phyloP scores from a whole-genome alignment of 2,113 vertebrate species.

The Rhynchomys soricoides region DNA sequence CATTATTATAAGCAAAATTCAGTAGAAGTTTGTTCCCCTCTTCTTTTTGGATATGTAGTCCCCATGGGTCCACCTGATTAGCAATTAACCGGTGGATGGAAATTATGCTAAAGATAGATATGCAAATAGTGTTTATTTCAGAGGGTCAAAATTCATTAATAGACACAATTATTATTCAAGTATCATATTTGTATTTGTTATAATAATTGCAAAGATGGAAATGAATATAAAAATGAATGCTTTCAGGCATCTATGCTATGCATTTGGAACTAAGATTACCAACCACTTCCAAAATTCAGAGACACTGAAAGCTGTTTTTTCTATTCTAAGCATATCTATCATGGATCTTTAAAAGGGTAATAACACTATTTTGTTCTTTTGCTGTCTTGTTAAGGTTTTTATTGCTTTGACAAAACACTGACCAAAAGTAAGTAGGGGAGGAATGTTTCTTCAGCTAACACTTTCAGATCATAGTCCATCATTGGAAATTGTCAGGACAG shows the following conservation, averaged over 20 bases:
- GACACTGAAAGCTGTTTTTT: not conserved
- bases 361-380: not conserved
- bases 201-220: constrained; percentile 24
- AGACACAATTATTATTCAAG: constrained; percentile 21
- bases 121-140: constrained; percentile 53
- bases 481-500: not conserved
- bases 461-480: not conserved
- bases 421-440: not conserved
- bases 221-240: not conserved
- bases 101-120: constrained; percentile 63
- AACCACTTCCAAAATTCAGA: constrained; percentile 22
- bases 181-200: constrained; percentile 25
- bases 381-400: not conserved
- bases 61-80: constrained; percentile 37
- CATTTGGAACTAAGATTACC: constrained; percentile 34
- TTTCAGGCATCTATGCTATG: not conserved
- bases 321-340: not conserved
- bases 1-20: not conserved
- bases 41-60: not conserved
- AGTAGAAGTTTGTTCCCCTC: not conserved
- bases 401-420: not conserved
- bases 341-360: not conserved
- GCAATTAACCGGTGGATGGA: not conserved
- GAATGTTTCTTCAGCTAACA: not conserved
- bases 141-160: constrained; percentile 53